Base-by-base conservation (phyloP, 2,888 invertebrate species). In the Carterocephalus palaemon region DNA sequence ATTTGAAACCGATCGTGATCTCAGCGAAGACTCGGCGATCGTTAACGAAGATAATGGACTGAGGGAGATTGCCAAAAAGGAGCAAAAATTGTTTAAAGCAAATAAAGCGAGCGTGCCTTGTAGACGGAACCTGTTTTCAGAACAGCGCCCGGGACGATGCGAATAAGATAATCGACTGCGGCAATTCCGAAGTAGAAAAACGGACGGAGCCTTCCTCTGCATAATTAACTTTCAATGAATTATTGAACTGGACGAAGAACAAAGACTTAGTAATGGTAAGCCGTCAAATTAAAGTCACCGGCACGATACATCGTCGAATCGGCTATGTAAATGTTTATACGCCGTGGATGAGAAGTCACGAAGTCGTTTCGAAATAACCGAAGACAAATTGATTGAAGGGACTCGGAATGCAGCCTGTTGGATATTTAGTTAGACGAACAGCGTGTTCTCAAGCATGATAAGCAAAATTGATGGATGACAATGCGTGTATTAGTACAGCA, bases 11-110 rank as follows among this genome's bases (percentile, higher is more conserved):
- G 72, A 76, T 79, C 72, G 70, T 74, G 75, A 78, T 78, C 73
- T 78, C 80, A 80, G 82, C 77, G 79, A 78, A 60, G 59, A 68
- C 64, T 58, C 64, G 54, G 56, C 69, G 84, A 86, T 84, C 79
- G 82, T 82, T 83, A 77, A 64, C 70, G 56, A 60, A 74, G 84
- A 84, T 85, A 85, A 83, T 82, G 72, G 76, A 64, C 66, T 60
- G 52, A 53, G 45, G 57, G 64, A 72, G 76, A 79, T 83, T 79
- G 82, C 81, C 78, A 81, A 85, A 86, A 76, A 81, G 68, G 74
- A 83, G 75, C 78, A 86, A 85, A 82, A 80, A 70, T 75, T 67
- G 65, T 73, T 71, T 75, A 84, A 83, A 84, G 72, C 81, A 85
- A 86, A 86, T 81, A 84, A 83, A 85, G 65, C 72, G 70, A 66